A percentile compares a stretch with the other conserved stretches of the same genome.
These are phyloP conservation scores for Pangasius krempfi DNA, from an alignment of 2,797 vertebrate species.

Conservation along the genomic window DNA sequence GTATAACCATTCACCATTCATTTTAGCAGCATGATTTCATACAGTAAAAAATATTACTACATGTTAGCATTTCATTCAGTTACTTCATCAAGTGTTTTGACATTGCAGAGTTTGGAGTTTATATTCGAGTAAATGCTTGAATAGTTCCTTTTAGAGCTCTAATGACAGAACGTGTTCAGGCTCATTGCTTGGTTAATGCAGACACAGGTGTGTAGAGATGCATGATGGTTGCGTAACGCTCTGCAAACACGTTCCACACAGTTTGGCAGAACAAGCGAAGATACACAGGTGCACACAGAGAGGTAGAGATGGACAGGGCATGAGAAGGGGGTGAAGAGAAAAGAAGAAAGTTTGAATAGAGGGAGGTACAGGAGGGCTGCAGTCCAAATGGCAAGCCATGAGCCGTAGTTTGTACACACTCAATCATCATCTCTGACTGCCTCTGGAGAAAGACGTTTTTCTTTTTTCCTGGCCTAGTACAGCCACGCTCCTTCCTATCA, in stretches of 20 bases:
- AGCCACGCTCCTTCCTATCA: background rate
- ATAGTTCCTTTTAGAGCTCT: background rate
- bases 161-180: background rate
- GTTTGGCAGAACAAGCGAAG: background rate
- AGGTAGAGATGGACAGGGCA: background rate
- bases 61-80: background rate
- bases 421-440: background rate
- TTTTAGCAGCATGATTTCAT: background rate
- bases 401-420: background rate
- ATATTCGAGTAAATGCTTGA: background rate
- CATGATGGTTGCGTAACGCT: conserved; percentile 32
- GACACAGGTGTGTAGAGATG: background rate
- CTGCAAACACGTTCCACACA: background rate
- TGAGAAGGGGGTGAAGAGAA: background rate
- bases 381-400: background rate
- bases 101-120: background rate
- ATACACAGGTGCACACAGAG: background rate
- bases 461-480: background rate
- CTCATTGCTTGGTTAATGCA: background rate
- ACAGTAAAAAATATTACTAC: background rate
- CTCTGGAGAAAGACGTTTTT: background rate
- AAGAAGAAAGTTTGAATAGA: background rate
- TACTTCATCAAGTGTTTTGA: background rate
- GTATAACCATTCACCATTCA: no score
- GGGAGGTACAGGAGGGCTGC: background rate